These are phyloP conservation scores for Iguana delicatissima DNA, from an alignment of 2,797 vertebrate genomes.

Conservation along the genomic window DNA sequence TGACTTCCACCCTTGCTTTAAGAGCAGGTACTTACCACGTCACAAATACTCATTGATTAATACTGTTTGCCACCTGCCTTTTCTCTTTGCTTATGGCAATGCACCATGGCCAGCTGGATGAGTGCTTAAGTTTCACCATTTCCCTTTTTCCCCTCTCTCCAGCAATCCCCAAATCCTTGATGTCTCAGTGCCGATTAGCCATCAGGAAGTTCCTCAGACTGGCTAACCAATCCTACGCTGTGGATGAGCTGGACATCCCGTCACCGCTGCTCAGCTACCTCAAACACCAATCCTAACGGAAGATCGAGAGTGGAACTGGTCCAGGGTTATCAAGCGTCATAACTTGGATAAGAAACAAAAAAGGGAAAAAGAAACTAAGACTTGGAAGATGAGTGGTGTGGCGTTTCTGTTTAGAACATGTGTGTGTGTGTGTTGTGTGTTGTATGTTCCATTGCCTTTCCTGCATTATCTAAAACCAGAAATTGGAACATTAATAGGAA, in stretches of 20 bases:
- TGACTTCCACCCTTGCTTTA: not conserved
- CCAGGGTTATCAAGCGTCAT: not conserved
- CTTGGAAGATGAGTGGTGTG: accelerated
- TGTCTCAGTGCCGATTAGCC: slow-evolving; percentile 87
- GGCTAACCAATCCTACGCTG: slow-evolving; percentile 71
- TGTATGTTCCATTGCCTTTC: too few relatives aligned
- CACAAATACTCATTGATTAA: not conserved
- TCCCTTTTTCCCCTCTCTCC: not conserved
- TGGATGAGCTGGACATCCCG: slow-evolving; percentile 86
- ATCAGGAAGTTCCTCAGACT: slow-evolving; percentile 82
- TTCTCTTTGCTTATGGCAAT: not conserved
- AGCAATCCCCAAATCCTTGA: slow-evolving; percentile 89
- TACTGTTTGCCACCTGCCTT: not conserved
- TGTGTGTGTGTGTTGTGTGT: not conserved
- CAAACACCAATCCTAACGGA: slow-evolving; percentile 75
- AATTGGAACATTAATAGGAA: too few relatives aligned
- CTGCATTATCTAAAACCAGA: too few relatives aligned
- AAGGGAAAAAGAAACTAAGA: not conserved
- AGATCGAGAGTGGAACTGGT: not conserved
- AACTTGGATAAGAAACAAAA: not conserved
- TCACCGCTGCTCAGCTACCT: slow-evolving; percentile 84
- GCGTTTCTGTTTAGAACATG: not conserved
- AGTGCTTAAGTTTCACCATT: not conserved
- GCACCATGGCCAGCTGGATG: too few relatives aligned
- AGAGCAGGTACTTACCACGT: not conserved